Conservation (phyloP, 2,113 vertebrate species). For the Cnemophilus loriae region DNA sequence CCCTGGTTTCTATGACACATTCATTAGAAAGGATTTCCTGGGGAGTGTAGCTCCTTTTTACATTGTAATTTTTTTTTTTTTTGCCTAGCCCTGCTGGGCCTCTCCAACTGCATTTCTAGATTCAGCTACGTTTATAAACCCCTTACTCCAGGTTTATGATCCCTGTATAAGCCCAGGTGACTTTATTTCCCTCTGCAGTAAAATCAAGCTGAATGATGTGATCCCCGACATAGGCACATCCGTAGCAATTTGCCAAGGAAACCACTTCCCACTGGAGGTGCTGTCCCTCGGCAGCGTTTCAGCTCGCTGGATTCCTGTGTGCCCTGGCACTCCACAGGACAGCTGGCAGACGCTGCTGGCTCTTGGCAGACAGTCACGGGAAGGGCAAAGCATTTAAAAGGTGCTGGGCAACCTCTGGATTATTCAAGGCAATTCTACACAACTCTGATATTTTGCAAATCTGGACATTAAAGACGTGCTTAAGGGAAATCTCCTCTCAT, state of each 20-base stretch:
- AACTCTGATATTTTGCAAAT: not conserved
- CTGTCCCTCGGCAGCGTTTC: not conserved
- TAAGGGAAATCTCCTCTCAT: constrained; percentile 22
- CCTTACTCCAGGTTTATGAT: not conserved
- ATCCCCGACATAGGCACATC: not conserved
- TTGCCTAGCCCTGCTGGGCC: not conserved
- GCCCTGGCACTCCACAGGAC: not conserved
- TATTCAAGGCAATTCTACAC: not conserved
- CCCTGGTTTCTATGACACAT: not conserved
- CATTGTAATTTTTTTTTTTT: not conserved
- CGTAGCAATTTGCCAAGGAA: not conserved
- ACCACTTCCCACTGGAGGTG: not conserved
- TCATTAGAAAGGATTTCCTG: not conserved
- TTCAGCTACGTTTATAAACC: not conserved
- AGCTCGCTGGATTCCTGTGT: not conserved
- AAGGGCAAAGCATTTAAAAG: constrained; percentile 31
- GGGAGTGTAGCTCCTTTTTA: not conserved
- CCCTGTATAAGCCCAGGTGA: not conserved
- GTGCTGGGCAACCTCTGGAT: not conserved
- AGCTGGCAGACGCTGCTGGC: not conserved
- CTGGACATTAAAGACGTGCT: not conserved
- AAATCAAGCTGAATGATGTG: not conserved
- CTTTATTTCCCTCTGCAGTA: not conserved
- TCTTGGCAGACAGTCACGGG: constrained; percentile 9
- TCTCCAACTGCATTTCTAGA: not conserved